Conservation (phyloP, 1,140 invertebrate genomes). For the Proctacanthus coquilletti region DNA sequence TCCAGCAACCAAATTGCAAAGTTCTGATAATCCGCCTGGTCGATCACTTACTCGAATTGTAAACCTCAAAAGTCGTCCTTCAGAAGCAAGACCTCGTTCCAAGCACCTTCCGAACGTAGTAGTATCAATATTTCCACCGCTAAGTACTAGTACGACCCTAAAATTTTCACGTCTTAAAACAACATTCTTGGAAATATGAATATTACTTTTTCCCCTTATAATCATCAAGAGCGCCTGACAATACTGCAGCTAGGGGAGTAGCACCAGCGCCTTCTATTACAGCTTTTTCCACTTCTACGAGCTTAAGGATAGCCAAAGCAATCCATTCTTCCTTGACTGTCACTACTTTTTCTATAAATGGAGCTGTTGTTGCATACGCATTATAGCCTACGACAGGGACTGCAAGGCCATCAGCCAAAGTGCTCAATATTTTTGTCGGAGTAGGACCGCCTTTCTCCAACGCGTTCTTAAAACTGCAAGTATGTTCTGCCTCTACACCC, state of each 20-base stretch:
- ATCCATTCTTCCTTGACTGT: constrained; percentile 74
- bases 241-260: constrained; percentile 68
- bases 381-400: constrained; percentile 82
- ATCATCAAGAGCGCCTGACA: constrained; percentile 68
- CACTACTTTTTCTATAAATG: constrained; percentile 71
- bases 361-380: constrained; percentile 60
- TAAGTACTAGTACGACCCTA: constrained; percentile 60
- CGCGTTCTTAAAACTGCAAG: constrained; percentile 66
- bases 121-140: constrained; percentile 89
- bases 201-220: constrained; percentile 73
- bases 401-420: constrained; percentile 80
- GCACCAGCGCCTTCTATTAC: constrained; percentile 90
- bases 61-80: constrained; percentile 74
- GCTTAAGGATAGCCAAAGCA: constrained; percentile 69
- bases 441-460: constrained; percentile 54
- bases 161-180: constrained; percentile 4
- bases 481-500: constrained; percentile 85
- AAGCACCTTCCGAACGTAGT: constrained; percentile 76
- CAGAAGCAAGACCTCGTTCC: constrained; percentile 76
- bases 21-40: constrained; percentile 73
- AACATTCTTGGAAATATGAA: no score
- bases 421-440: constrained; percentile 50
- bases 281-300: constrained; percentile 82
- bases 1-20: constrained; percentile 56
- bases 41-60: constrained; percentile 73